Evolutionary conservation across 2,888 invertebrate species (phyloP).

Genomic region (Andrena marginata): DNA sequence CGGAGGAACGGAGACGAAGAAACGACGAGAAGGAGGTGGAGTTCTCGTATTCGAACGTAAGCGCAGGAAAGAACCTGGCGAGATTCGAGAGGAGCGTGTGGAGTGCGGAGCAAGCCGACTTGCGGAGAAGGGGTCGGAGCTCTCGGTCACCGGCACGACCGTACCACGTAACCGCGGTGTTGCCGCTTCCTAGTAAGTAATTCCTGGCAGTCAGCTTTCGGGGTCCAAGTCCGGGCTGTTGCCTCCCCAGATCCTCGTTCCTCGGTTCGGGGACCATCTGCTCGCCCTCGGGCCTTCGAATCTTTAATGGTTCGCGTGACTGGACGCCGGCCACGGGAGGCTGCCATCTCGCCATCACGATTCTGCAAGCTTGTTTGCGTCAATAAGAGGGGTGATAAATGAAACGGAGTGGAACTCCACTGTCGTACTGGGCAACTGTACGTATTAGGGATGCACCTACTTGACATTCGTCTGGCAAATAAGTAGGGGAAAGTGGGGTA

Average conservation of each 20-base stretch:
- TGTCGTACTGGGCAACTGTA: no score
- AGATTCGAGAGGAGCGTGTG: conserved; percentile 40
- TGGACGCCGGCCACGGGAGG: conserved; percentile 63
- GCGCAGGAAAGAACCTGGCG: conserved; percentile 50
- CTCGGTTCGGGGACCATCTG: conserved; percentile 81
- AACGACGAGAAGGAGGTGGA: background rate
- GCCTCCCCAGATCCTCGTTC: conserved; percentile 38
- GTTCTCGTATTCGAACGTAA: conserved; percentile 35
- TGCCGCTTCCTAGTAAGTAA: conserved; percentile 68
- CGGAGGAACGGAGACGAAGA: background rate
- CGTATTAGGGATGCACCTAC: no score
- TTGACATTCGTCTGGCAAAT: no score
- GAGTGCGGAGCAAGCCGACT: background rate
- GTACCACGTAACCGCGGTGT: conserved; percentile 64
- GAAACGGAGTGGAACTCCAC: no score
- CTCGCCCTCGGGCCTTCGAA: conserved; percentile 82
- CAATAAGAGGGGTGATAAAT: no score
- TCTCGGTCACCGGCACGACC: conserved; percentile 64
- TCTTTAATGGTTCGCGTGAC: conserved; percentile 84
- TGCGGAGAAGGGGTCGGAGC: conserved; percentile 37
- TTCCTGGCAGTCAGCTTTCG: conserved; percentile 39
- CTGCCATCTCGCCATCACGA: conserved; percentile 17
- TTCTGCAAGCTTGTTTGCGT: conserved; percentile 24
- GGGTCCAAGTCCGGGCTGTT: conserved; percentile 52
- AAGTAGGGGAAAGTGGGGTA: no score